phyloP scores from a whole-genome alignment of 2,888 invertebrate genomes.

The Tridacna crocea region DNA sequence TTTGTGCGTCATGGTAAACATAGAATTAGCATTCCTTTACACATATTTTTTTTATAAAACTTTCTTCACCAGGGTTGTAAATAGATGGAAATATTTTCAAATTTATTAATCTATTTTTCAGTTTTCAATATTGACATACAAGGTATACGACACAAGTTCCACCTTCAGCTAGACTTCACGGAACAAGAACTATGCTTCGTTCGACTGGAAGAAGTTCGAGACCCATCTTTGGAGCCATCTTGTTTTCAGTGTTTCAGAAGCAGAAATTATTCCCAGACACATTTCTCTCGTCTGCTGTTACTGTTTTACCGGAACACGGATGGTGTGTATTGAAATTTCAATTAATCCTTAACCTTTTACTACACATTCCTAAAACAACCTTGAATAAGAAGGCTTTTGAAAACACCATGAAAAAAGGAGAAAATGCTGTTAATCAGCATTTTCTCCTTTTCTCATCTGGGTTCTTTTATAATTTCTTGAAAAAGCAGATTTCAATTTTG shows the following conservation, averaged over 20 bases:
- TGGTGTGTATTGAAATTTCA: neutral
- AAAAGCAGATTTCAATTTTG: too few relatives aligned
- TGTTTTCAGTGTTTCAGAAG: constrained; percentile 46
- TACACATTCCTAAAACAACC: too few relatives aligned
- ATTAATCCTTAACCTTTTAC: neutral
- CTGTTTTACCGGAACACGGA: constrained; percentile 9
- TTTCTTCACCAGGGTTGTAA: too few relatives aligned
- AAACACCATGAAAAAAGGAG: too few relatives aligned
- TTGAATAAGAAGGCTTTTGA: too few relatives aligned
- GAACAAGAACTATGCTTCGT: constrained; percentile 55
- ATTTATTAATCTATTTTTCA: constrained; percentile 26
- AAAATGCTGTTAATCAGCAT: too few relatives aligned
- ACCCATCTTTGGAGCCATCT: constrained; percentile 31
- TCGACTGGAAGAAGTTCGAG: constrained; percentile 48
- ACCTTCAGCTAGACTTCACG: constrained; percentile 51
- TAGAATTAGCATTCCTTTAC: too few relatives aligned
- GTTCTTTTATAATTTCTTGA: too few relatives aligned
- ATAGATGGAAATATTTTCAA: too few relatives aligned
- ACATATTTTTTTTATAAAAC: too few relatives aligned
- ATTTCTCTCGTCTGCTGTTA: constrained; percentile 46
- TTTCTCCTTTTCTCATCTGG: too few relatives aligned
- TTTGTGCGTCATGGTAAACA: too few relatives aligned
- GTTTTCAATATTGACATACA: constrained; percentile 46
- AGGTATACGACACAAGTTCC: constrained; percentile 48
- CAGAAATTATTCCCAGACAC: constrained; percentile 29